phyloP scores from a whole-genome alignment of 2,113 vertebrate species.

The Syngnathoides biaculeatus region DNA sequence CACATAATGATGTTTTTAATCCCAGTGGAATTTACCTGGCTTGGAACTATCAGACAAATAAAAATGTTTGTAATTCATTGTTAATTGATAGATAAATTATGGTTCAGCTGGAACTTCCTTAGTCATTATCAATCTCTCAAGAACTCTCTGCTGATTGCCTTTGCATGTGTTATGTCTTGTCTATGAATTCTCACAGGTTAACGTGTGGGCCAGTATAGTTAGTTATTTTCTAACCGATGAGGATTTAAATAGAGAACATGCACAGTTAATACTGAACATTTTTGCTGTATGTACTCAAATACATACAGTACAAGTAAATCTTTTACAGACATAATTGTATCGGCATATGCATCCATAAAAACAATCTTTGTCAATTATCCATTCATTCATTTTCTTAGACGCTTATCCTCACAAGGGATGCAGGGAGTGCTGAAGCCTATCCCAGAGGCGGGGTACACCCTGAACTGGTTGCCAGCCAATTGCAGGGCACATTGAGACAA shows the following conservation, averaged over 20 bases:
- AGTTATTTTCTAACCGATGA: conserved; percentile 41
- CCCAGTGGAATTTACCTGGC: conserved; percentile 62
- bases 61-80: conserved; percentile 79
- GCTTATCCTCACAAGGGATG: too few relatives aligned
- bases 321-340: conserved; percentile 13
- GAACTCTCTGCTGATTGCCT: too few relatives aligned
- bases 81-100: conserved; percentile 57
- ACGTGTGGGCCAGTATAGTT: conserved; percentile 10
- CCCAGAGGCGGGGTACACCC: too few relatives aligned
- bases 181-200: neutral
- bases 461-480: too few relatives aligned
- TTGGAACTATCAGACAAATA: conserved; percentile 72
- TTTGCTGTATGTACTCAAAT: conserved; percentile 20
- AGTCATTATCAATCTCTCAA: neutral
- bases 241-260: conserved; percentile 1
- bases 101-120: conserved; percentile 33
- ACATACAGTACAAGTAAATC: conserved; percentile 11
- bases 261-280: conserved; percentile 9
- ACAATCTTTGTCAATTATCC: conserved; percentile 7
- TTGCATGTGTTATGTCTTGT: neutral
- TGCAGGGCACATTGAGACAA: too few relatives aligned
- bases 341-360: conserved; percentile 8
- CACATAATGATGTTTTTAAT: too few relatives aligned
- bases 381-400: too few relatives aligned
- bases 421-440: too few relatives aligned